A percentile compares a stretch with the other conserved stretches of the same genome.
Conservation (phyloP, 2,797 vertebrate species). For the Cyprinella venusta region DNA sequence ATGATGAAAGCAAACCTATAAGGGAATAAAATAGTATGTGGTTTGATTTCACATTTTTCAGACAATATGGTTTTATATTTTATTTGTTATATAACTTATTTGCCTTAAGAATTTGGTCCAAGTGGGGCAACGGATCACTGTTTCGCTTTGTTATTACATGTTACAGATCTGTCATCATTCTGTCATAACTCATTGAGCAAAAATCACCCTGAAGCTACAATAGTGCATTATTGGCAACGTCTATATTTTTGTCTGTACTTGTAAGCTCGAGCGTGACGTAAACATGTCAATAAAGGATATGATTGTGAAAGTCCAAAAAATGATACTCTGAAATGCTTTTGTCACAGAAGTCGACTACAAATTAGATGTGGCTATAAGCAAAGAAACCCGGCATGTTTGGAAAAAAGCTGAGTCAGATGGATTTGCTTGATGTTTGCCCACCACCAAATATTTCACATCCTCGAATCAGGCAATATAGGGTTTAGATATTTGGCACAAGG, state of each 20-base stretch:
- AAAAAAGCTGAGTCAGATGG: conserved; percentile 24
- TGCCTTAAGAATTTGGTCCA: not conserved
- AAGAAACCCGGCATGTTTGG: not conserved
- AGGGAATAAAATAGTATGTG: not conserved
- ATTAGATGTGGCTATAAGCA: not conserved
- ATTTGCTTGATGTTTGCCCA: conserved; percentile 31
- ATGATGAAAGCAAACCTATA: not conserved
- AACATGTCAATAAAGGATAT: not conserved
- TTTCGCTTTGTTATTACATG: not conserved
- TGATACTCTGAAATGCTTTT: not conserved
- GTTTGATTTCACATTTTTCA: not conserved
- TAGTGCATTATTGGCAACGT: not conserved
- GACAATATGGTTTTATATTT: not conserved
- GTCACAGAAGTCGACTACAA: not conserved
- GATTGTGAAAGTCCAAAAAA: not conserved
- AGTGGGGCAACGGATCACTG: not conserved
- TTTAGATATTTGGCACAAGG: conserved; percentile 39
- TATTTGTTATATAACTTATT: not conserved
- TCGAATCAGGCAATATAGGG: conserved; percentile 31
- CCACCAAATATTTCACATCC: conserved; percentile 42
- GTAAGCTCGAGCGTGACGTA: not conserved
- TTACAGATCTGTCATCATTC: not conserved
- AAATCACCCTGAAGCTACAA: not conserved
- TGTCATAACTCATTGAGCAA: not conserved
- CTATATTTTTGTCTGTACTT: not conserved